These are phyloP conservation scores for Folsomia manolachei DNA, from an alignment of 2,888 invertebrate genomes.

Conservation along the genomic window DNA sequence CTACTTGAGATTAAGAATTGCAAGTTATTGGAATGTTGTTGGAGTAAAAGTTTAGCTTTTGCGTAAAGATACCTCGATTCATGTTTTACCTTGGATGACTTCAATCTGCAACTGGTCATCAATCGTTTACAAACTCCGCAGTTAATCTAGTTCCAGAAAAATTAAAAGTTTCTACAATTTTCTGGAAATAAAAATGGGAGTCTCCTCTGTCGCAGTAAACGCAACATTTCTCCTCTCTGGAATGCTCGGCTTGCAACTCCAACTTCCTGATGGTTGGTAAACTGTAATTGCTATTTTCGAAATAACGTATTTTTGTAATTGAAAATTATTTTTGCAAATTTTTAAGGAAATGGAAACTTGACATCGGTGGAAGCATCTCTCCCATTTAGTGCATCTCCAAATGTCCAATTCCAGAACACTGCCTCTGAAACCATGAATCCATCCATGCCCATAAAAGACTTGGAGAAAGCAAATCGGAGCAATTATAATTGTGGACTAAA, in stretches of 20 bases:
- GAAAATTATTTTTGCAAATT: no score
- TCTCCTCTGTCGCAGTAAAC: neutral
- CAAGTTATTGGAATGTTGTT: no score
- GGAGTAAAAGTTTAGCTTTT: no score
- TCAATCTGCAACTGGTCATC: no score
- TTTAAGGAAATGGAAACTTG: neutral
- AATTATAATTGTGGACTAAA: neutral
- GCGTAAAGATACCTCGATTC: no score
- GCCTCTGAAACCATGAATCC: neutral
- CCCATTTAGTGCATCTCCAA: neutral
- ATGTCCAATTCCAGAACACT: neutral
- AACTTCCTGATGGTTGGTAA: neutral
- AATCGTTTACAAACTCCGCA: no score
- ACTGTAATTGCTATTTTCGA: neutral
- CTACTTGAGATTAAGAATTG: no score
- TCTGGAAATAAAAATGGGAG: no score
- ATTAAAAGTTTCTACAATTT: no score
- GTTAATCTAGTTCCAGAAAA: no score
- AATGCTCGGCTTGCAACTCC: slow-evolving; percentile 12
- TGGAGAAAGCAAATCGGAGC: neutral
- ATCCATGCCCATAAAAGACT: neutral
- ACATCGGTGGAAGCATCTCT: neutral
- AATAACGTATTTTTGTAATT: neutral
- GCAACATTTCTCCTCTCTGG: slow-evolving; percentile 10
- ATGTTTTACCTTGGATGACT: no score